A percentile compares a stretch with the other conserved stretches of the same genome.
These are phyloP conservation scores for Pogoniulus pusillus DNA, from an alignment of 2,797 vertebrate species.

Conservation along the genomic window DNA sequence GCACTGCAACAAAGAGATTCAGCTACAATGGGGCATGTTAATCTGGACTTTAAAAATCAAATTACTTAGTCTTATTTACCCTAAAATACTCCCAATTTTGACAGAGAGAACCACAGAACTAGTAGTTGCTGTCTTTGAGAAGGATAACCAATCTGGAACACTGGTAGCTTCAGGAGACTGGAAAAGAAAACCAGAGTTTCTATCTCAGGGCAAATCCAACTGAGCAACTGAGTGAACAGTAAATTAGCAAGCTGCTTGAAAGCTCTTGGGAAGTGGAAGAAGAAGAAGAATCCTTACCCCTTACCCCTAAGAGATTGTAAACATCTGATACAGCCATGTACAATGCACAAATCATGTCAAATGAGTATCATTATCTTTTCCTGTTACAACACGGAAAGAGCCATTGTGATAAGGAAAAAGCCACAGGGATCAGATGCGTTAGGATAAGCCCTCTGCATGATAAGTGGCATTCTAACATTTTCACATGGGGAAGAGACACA, in stretches of 20 bases:
- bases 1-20: neutral
- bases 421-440: neutral
- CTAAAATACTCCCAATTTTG: neutral
- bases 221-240: neutral
- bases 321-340: neutral
- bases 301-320: neutral
- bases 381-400: neutral
- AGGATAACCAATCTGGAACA: neutral
- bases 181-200: neutral
- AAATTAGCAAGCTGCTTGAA: neutral
- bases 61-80: neutral
- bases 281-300: neutral
- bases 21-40: neutral
- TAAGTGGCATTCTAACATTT: neutral
- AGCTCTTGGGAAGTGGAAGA: neutral
- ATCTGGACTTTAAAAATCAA: neutral
- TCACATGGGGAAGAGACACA: neutral
- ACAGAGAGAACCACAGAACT: neutral
- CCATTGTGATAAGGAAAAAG: neutral
- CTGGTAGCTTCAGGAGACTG: neutral
- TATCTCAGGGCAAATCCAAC: neutral
- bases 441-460: neutral
- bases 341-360: neutral
- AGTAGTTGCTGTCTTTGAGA: neutral
- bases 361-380: neutral